Base-by-base conservation (phyloP, 2,797 vertebrate genomes). In the Halcyon leucocephala region DNA sequence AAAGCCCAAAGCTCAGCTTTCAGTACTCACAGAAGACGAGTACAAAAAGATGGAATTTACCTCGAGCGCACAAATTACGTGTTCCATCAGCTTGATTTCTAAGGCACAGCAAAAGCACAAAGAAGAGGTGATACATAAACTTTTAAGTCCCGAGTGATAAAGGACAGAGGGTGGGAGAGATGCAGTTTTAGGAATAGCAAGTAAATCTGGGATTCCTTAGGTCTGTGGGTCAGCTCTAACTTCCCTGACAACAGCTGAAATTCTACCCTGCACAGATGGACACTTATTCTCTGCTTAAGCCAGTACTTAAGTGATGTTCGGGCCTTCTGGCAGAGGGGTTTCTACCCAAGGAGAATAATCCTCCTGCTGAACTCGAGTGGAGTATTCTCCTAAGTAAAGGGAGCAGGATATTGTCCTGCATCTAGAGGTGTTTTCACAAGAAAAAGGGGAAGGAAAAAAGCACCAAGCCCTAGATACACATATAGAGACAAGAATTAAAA, bases 301-400 rank as follows among this genome's bases (percentile, higher is more conserved):
- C 92, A 96, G 89, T 64, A 80, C 52, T 89, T 60, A 61, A 94
- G 93, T 78, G 64, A 95, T 95, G 93, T 77, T 82, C 60, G 4
- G 90, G 52, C 60, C 57, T 93, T 93, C 90, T 96, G 95, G 93
- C 89, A 94, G 71, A 52, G 84, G 82, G 70, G 35, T 28, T 90
- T 79, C 95, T 78, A 61, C 92, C 77, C 95, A 84, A 94, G 90
- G 95, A 97, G 90, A 96, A 96, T 89, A 95, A 95, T 86, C 86
- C 83, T 82, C 69, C 89, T 94, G 78, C 82, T 91, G 92, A 93
- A 86, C 86, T 87, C n/a, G 0, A 80, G 67, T 31, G 81, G 44
- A 87, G 78, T 93, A 93, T 82, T 95, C 94, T 96, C 93, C 55
- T 86, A 72, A 87, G 93, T 70, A 87, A 80, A 89, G 52, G 93